Conservation (phyloP, 2,113 vertebrate genomes). For the Eclectus roratus region DNA sequence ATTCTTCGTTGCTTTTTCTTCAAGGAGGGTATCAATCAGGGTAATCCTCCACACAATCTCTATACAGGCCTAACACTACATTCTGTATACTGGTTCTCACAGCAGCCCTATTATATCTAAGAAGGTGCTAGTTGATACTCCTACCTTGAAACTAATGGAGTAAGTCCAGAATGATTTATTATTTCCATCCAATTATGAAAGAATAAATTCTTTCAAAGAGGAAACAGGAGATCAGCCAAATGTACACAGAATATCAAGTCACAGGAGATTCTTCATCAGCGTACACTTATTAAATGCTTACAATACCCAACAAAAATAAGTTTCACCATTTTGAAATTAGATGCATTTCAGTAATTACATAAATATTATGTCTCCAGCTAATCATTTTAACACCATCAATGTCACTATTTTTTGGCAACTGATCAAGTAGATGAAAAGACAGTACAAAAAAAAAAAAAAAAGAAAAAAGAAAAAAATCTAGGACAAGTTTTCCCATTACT, state of each 20-base stretch:
- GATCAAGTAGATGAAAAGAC: not conserved
- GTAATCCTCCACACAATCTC: not conserved
- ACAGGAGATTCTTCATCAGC: not conserved
- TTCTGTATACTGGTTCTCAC: not conserved
- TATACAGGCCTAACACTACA: not conserved
- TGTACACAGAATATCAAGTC: not conserved
- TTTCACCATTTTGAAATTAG: not conserved
- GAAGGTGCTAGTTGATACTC: not conserved
- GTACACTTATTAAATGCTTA: not conserved
- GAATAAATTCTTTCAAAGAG: not conserved
- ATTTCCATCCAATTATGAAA: not conserved
- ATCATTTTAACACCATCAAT: not conserved
- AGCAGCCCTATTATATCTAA: not conserved
- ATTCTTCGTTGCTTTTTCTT: not conserved
- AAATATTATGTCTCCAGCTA: not conserved
- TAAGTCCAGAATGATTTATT: not conserved
- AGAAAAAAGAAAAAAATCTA: not conserved
- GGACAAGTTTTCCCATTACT: not conserved
- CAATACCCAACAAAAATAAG: not conserved
- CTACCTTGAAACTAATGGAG: not conserved
- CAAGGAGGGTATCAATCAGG: not conserved
- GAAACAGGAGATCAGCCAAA: not conserved
- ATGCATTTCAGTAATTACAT: not conserved
- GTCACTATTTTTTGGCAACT: not conserved
- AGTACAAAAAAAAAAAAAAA: not conserved